Evolutionary conservation across 2,797 vertebrate species (phyloP).

Genomic region (Naso thynnoides): DNA sequence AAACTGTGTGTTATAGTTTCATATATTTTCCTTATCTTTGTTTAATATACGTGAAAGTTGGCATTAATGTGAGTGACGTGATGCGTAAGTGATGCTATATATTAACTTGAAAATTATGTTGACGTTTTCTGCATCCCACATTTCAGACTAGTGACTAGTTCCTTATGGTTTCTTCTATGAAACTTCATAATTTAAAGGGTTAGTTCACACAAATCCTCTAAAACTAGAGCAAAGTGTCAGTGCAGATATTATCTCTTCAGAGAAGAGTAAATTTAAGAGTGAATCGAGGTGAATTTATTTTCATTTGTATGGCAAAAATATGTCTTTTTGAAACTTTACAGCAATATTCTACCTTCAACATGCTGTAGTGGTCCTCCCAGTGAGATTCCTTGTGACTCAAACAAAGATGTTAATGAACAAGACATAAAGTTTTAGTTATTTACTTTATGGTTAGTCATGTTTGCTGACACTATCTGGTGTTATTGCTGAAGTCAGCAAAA

Average conservation of each 20-base stretch:
- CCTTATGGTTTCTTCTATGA: neutral
- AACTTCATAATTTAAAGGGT: neutral
- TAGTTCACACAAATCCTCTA: conserved; percentile 7
- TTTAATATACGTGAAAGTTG: conserved; percentile 28
- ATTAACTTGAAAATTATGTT: conserved; percentile 4
- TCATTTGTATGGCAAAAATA: neutral
- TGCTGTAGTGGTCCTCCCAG: too few relatives aligned
- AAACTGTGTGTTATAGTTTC: conserved; percentile 1
- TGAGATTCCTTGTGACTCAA: too few relatives aligned
- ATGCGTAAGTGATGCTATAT: conserved; percentile 5
- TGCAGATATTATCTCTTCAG: neutral
- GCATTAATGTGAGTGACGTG: conserved; percentile 5
- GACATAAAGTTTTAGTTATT: too few relatives aligned
- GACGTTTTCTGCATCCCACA: neutral
- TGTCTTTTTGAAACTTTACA: neutral
- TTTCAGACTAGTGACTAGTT: conserved; percentile 1
- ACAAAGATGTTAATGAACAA: too few relatives aligned
- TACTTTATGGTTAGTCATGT: too few relatives aligned
- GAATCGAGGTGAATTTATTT: neutral
- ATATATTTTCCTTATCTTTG: conserved; percentile 45
- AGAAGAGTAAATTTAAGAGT: too few relatives aligned
- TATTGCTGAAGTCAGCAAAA: too few relatives aligned
- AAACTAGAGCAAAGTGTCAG: neutral
- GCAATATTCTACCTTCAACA: neutral
- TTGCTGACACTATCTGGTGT: too few relatives aligned